Conservation (phyloP, 2,113 vertebrate species). For the Bubo scandiacus region DNA sequence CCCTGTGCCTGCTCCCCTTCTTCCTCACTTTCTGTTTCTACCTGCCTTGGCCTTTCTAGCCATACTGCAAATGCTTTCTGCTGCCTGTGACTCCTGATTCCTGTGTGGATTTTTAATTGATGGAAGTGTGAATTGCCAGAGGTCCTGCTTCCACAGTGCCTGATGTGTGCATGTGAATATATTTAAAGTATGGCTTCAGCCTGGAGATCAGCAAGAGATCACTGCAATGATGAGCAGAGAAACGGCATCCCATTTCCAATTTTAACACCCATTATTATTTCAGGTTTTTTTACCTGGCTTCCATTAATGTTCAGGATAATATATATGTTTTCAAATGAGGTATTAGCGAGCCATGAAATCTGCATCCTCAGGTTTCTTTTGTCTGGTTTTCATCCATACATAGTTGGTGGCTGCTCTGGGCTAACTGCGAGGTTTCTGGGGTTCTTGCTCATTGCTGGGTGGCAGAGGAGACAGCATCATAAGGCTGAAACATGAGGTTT, state of each 20-base stretch:
- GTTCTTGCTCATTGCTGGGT: background rate
- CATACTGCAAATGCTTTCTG: background rate
- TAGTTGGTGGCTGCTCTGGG: background rate
- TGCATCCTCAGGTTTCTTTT: background rate
- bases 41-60: background rate
- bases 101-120: background rate
- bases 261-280: background rate
- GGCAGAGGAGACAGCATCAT: background rate
- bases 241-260: background rate
- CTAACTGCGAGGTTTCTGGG: accelerated
- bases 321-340: background rate
- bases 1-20: accelerated
- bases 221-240: background rate
- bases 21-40: background rate
- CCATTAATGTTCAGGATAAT: background rate
- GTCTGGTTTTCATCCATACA: background rate
- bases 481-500: background rate
- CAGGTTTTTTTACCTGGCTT: background rate
- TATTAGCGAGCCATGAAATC: background rate
- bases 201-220: background rate
- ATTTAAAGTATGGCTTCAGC: background rate
- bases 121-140: background rate
- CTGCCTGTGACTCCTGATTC: background rate
- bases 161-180: background rate
- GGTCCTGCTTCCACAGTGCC: background rate